Evolutionary conservation across 2,888 invertebrate genomes (phyloP).

Genomic region (Cyclophora punctaria): DNA sequence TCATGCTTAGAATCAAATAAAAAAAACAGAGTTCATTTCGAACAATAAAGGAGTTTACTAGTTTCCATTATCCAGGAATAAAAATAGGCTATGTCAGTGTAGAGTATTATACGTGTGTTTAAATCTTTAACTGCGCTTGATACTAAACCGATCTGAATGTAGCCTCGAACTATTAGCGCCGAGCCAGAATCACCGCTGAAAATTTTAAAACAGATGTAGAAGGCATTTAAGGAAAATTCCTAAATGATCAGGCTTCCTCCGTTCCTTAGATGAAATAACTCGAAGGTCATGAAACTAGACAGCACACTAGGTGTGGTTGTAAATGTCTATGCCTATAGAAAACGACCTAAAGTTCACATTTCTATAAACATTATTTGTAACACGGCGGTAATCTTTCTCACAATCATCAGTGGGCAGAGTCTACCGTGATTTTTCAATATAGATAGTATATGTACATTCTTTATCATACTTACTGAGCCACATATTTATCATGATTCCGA

Average conservation of each 20-base stretch:
- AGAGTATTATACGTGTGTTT: constrained; percentile 14
- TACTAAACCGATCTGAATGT: constrained; percentile 30
- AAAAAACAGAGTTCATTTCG: too few species aligned
- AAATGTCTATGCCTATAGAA: not conserved
- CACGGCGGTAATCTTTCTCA: too few species aligned
- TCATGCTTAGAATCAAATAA: too few species aligned
- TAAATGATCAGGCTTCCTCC: not conserved
- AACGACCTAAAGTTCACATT: not conserved
- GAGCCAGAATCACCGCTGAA: constrained; percentile 36
- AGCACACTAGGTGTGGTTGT: not conserved
- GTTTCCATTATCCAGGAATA: constrained; percentile 11
- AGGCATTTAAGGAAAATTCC: too few species aligned
- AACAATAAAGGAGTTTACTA: too few species aligned
- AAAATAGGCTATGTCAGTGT: constrained; percentile 23
- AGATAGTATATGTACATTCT: too few species aligned
- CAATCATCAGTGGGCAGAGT: not conserved
- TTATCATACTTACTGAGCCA: too few species aligned
- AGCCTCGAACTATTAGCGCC: constrained; percentile 20
- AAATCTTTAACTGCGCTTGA: constrained; percentile 9
- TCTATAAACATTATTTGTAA: not conserved
- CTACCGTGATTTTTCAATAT: too few species aligned
- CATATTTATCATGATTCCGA: too few species aligned
- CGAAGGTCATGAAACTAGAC: not conserved
- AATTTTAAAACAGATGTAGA: not conserved
- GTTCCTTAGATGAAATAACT: not conserved